phyloP scores from a whole-genome alignment of 1,140 invertebrate species.

The Drosophila murphyi region DNA sequence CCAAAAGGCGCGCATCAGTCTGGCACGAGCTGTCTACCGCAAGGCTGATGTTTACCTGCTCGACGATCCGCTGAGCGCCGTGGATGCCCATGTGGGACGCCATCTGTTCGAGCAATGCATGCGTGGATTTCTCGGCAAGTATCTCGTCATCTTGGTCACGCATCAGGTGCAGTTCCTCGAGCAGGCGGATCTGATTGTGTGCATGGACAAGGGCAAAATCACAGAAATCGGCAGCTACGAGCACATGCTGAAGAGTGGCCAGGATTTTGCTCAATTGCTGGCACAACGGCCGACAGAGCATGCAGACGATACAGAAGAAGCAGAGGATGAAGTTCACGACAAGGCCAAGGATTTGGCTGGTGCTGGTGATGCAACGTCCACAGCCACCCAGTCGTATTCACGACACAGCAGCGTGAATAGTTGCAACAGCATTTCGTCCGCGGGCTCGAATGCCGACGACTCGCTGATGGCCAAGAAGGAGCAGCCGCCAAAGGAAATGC shows the following conservation, averaged over 20 bases:
- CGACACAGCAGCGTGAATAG: conserved; percentile 79
- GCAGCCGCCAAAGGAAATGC: conserved; percentile 76
- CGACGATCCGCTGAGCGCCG: conserved; percentile 93
- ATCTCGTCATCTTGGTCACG: conserved; percentile 90
- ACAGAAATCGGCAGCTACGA: conserved; percentile 87
- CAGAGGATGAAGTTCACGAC: background rate
- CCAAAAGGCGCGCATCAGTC: conserved; percentile 92
- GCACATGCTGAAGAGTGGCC: conserved; percentile 87
- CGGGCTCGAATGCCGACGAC: conserved; percentile 86
- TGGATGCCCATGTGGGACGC: conserved; percentile 90
- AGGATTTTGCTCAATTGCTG: conserved; percentile 88
- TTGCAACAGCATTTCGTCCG: conserved; percentile 77
- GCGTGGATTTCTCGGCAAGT: conserved; percentile 84
- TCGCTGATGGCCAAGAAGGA: conserved; percentile 79
- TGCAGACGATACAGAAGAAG: conserved; percentile 24
- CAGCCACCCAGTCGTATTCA: conserved; percentile 78
- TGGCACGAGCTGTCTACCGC: conserved; percentile 88
- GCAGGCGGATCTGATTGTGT: conserved; percentile 89
- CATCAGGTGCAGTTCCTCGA: conserved; percentile 93
- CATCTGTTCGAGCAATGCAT: conserved; percentile 90
- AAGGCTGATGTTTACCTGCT: conserved; percentile 92
- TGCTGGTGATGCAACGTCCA: conserved; percentile 77
- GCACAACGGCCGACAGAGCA: conserved; percentile 82
- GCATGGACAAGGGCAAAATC: conserved; percentile 88
- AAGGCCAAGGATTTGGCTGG: background rate